Evolutionary conservation across 2,113 vertebrate species (phyloP), one percentile per base, ranked within the genome.

Genomic region (Polypterus senegalus): DNA sequence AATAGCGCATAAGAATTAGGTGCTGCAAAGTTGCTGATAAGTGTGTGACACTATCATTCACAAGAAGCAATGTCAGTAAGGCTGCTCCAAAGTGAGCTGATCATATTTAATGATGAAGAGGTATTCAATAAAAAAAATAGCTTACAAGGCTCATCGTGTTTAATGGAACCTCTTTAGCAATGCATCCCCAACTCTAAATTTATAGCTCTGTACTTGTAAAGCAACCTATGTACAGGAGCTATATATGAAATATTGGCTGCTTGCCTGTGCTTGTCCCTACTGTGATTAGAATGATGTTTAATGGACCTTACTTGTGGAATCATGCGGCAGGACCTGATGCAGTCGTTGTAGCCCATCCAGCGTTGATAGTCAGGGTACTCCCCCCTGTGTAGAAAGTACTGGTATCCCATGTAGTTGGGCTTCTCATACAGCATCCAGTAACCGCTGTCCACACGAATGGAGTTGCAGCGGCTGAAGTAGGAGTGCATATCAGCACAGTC

Each of bases 401-500:
- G 67, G 59, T 71, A 66, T 9, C 70, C 70, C 61, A 62, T 67
- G 53, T 71, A 71, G 47, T 71, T 69, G 54, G 67, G 49, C 10
- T 44, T 64, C 54, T 71, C 67, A 44, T 71, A 69, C 64, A 67
- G 45, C 43, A 71, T 65, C 63, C 63, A 71, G 43, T 53, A 65
- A 45, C 46, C 66, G 63, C 58, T 63, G 43, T 68, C 66, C 4
- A 66, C 61, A 7, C 61, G 54, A 54, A 65, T 56, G 44, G 69
- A 71, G 52, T 68, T 67, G 8, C 66, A 68, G 9, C 47, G 66
- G 4, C 53, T 65, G 59, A 66, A 58, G 58, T 49, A 63, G 47
- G 58, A 49, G 46, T 63, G 49, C 5, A 68, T 57, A 54, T 71
- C 69, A 51, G 63, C 54, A 58, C 58, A 66, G 58, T 68, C 66